Evolutionary conservation across 2,797 vertebrate genomes (phyloP).

Genomic region (Triplophysa bombifrons): DNA sequence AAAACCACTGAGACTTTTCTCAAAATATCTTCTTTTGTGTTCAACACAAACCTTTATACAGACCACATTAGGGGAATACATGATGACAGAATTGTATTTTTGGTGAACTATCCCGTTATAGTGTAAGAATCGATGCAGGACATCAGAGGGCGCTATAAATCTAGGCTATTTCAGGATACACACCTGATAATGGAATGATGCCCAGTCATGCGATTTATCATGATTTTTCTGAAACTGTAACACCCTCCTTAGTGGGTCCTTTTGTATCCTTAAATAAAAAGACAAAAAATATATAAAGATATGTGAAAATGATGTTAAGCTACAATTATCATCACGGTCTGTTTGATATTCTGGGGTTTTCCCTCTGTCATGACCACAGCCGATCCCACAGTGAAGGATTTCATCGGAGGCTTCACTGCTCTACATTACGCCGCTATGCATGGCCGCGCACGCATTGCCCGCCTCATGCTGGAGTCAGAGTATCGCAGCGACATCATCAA

Average conservation of each 20-base stretch:
- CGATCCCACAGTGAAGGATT: constrained; percentile 96
- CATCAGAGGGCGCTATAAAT: constrained; percentile 22
- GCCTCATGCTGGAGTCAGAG: constrained; percentile 95
- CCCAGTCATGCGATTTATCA: neutral
- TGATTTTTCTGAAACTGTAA: neutral
- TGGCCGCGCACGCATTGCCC: constrained; percentile 92
- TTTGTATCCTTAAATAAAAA: too few relatives aligned
- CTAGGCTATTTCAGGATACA: neutral
- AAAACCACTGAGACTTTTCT: too few relatives aligned
- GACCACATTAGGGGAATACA: too few relatives aligned
- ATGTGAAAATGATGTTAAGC: too few relatives aligned
- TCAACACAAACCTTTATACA: too few relatives aligned
- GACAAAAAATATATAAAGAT: too few relatives aligned
- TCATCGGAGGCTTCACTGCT: constrained; percentile 97
- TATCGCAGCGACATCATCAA: constrained; percentile 94
- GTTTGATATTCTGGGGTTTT: neutral
- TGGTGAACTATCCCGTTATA: neutral
- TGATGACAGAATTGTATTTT: too few relatives aligned
- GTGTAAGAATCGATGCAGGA: neutral
- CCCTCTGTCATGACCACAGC: constrained; percentile 71
- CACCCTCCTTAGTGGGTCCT: neutral
- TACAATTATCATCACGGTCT: too few relatives aligned
- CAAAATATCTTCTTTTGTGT: too few relatives aligned
- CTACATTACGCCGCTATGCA: constrained; percentile 99
- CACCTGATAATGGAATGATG: neutral